Evolutionary conservation across 2,113 vertebrate species (phyloP), one percentile per base, ranked within the genome.

Genomic region (Lepus americanus): DNA sequence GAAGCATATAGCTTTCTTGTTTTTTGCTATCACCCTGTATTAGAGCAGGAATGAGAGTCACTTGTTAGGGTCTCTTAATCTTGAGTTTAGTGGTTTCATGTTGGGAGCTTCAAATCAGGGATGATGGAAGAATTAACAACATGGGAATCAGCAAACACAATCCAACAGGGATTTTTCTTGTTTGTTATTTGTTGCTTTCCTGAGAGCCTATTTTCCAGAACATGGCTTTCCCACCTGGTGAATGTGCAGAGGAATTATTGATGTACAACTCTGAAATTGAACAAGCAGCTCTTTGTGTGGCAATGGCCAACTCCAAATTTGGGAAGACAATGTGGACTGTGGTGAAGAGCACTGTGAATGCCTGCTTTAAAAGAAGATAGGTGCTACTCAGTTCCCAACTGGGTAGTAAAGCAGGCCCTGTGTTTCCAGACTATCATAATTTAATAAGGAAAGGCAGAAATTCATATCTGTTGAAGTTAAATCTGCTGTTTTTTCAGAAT

Each of bases 241-340:
- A 44, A 55, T 25, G 11, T 66, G 27, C 10, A 67, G 33, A 88
- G 64, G 29, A 74, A 33, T 81, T 59, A 87, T 23, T 84, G 76
- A 39, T 59, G 39, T 89, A 27, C 17, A n/a, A 59, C 83, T 72
- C 25, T 66, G 72, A 92, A 92, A 82, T 53, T 89, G 29, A 79
- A 19, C 9, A 89, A 63, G 20, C 7, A 51, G 29, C 67, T n/a
- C 25, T 17, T 1, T 69, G 29, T 49, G 19, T 59, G 0, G n/a
- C n/a, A 77, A 64, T 1, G 79, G 64, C 25, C 39, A 78, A 19
- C 5, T n/a, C 25, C 29, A 29, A 20, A 69, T 16, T 29, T 63
- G 22, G 63, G 27, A 33, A 77, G 22, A 66, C n/a, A 11, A 19
- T 0, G 0, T 64, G 16, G 33, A 81, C 44, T 19, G 9, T 55